Conservation (phyloP, 2,888 invertebrate species). For the Crossocerus cetratus region DNA sequence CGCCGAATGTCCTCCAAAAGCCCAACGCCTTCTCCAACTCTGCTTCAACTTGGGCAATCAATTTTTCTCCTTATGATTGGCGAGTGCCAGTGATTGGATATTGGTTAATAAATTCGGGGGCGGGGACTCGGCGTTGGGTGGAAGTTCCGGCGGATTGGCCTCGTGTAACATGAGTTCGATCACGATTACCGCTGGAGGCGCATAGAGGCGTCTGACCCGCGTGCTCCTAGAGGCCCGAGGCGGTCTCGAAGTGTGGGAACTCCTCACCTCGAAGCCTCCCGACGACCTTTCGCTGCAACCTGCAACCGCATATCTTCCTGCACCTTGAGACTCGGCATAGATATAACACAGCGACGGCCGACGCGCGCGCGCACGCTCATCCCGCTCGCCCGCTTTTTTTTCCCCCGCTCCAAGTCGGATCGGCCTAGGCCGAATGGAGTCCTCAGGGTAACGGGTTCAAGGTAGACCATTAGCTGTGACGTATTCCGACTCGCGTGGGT, state of each 20-base stretch:
- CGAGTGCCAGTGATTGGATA: no score
- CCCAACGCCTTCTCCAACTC: no score
- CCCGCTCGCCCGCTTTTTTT: neutral
- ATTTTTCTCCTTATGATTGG: no score
- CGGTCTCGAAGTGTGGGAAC: constrained; percentile 74
- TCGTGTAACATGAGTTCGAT: constrained; percentile 68
- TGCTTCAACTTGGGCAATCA: no score
- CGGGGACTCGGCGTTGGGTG: no score
- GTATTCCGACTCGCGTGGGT: constrained; percentile 44
- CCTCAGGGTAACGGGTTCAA: constrained; percentile 65
- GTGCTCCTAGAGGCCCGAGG: constrained; percentile 68
- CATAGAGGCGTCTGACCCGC: constrained; percentile 72
- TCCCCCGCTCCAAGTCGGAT: neutral
- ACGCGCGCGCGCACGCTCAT: neutral
- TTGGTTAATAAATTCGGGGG: no score
- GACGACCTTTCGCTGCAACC: constrained; percentile 72
- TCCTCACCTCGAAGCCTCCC: constrained; percentile 71
- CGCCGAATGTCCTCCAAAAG: no score
- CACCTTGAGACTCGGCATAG: constrained; percentile 50
- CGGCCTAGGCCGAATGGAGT: constrained; percentile 45
- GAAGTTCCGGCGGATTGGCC: constrained; percentile 22
- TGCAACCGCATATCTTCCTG: constrained; percentile 67
- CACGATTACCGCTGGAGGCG: constrained; percentile 67
- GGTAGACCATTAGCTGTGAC: constrained; percentile 60
- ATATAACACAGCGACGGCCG: constrained; percentile 41